Percentiles rank a stretch among this genome's conserved stretches.
Conservation (phyloP, 2,113 vertebrate genomes). For the Mastomys natalensis region DNA sequence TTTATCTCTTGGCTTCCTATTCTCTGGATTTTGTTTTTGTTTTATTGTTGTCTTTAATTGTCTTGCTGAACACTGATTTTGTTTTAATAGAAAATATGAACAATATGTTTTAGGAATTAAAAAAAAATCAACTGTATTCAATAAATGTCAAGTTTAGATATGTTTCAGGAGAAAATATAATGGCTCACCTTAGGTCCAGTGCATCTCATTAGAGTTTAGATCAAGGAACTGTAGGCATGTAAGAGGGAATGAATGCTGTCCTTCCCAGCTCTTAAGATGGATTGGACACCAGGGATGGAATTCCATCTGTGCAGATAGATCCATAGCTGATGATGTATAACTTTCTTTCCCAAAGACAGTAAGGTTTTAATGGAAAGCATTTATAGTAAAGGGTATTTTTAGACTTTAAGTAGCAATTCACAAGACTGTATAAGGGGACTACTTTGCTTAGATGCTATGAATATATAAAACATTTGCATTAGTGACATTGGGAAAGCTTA, state of each 20-base stretch:
- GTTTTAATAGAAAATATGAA: neutral
- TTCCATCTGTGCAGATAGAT: neutral
- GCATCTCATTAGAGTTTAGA: neutral
- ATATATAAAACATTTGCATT: neutral
- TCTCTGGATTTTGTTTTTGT: neutral
- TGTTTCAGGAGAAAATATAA: neutral
- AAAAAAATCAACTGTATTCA: neutral
- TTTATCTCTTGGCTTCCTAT: neutral
- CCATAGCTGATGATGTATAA: neutral
- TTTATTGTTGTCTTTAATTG: neutral
- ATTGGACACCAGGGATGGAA: neutral
- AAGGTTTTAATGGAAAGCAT: neutral
- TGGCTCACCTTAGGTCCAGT: neutral
- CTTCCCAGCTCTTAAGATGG: neutral
- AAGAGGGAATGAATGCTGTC: neutral
- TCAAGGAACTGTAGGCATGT: neutral
- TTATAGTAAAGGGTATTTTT: neutral
- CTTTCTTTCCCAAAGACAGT: neutral
- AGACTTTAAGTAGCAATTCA: neutral
- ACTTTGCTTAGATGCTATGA: neutral
- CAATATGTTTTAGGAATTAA: neutral
- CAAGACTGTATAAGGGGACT: neutral
- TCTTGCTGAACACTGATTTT: neutral
- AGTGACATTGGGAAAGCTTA: neutral
- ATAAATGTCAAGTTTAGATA: neutral